Conservation (phyloP, 1,140 invertebrate species). For the Drosophila pandora region DNA sequence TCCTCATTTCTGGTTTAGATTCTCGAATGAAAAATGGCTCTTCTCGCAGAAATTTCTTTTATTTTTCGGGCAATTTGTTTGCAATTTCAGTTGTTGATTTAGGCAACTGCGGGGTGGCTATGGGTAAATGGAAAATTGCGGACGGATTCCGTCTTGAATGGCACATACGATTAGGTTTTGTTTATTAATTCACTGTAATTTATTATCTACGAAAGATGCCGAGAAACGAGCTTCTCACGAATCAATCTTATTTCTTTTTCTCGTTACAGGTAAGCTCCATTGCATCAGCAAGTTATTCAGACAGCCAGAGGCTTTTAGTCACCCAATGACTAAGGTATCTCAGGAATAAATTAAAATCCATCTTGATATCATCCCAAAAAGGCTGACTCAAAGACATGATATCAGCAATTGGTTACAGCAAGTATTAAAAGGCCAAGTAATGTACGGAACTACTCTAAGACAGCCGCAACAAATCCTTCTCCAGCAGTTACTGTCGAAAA, state of each 20-base stretch:
- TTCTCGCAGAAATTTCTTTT: conserved; percentile 44
- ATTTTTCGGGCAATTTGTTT: conserved; percentile 62
- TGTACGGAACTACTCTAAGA: conserved; percentile 20
- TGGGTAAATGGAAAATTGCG: conserved; percentile 27
- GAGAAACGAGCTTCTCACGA: conserved; percentile 20
- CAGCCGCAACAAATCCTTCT: conserved; percentile 49
- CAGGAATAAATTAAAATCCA: not conserved
- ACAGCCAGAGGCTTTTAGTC: conserved; percentile 24
- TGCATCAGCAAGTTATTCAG: conserved; percentile 50
- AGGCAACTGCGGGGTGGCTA: conserved; percentile 45
- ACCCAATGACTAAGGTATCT: conserved; percentile 49
- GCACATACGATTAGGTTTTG: conserved; percentile 25
- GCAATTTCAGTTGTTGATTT: conserved; percentile 75
- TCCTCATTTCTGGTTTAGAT: conserved; percentile 13
- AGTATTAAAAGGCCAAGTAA: conserved; percentile 22
- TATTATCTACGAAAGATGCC: conserved; percentile 26
- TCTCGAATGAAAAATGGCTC: conserved; percentile 58
- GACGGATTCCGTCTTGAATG: conserved; percentile 28
- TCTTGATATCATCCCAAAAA: conserved; percentile 49
- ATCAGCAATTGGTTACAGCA: conserved; percentile 28
- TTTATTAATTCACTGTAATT: conserved; percentile 49
- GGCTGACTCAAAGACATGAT: conserved; percentile 57
- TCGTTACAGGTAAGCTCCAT: conserved; percentile 65
- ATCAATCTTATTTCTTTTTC: conserved; percentile 15
- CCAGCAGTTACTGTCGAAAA: conserved; percentile 9